Evolutionary conservation across 1,140 invertebrate genomes (phyloP), one percentile per base, ranked within the genome.

Genomic region (Drosophila azteca): DNA sequence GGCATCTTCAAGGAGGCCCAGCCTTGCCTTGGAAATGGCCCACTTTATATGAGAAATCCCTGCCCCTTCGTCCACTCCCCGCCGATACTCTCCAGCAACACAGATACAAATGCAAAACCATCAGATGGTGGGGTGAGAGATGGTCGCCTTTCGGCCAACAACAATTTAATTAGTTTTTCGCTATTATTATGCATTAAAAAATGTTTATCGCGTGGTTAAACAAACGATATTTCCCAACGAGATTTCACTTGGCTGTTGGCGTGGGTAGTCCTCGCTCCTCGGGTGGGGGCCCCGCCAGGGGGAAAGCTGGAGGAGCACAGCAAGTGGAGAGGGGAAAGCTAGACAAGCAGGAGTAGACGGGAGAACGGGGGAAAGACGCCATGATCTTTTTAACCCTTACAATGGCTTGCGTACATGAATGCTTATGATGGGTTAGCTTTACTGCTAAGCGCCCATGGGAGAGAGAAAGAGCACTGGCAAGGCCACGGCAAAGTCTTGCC

Each of bases 171-270:
- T 67, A 67, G 55, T 61, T 75, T 76, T 75, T 63, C 63, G 51
- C 65, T 68, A 76, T 76, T 76, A 76, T 75, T 75, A 76, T 76
- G 73, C 73, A 76, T 76, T 76, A 76, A 76, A 76, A 76, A 75
- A 76, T 76, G 73, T 75, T 75, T 68, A 76, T 76, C 73, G 73
- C 73, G 73, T 76, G 73, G 73, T 76, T 76, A 68, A 57, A 51
- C 73, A 76, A 76, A 76, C 71, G 55, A 64, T 67, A 61, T 76
- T 75, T 39, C 62, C 11, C 63, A 68, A 76, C 63, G 20, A 76
- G 73, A 76, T 62, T 61, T 74, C 51, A 17, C 70, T 41, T 43
- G 41, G 46, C 31, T 48, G 8, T 35, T 48, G 26, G 70, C 64
- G 71, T 65, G 72, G 70, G 72, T 53, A 39, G 60, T 39, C 39